phyloP scores from a whole-genome alignment of 2,888 invertebrate species.

The Cerceris ruficornis region DNA sequence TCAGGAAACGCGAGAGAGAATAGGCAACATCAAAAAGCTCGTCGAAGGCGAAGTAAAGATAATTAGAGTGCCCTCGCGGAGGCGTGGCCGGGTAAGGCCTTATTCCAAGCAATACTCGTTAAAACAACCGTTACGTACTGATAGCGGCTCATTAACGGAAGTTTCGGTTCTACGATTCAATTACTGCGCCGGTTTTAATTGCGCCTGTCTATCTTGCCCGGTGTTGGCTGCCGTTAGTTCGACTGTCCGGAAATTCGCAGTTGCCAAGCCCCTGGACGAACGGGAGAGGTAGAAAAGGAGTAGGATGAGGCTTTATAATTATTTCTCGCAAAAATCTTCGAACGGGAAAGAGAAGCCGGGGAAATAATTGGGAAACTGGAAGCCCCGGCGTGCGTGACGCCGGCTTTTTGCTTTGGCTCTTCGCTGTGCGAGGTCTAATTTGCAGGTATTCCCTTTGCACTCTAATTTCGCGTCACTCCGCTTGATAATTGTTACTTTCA shows the following conservation, averaged over 20 bases:
- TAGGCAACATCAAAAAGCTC: constrained; percentile 35
- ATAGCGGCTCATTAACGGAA: constrained; percentile 76
- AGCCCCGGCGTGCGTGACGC: not conserved
- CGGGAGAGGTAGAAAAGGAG: not conserved
- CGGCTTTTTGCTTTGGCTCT: not conserved
- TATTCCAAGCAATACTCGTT: constrained; percentile 72
- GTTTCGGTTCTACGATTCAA: constrained; percentile 75
- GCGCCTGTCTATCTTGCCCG: constrained; percentile 66
- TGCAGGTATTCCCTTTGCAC: not conserved
- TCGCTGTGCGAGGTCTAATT: constrained; percentile 19
- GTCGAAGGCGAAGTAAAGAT: constrained; percentile 51
- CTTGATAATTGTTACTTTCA: constrained; percentile 23
- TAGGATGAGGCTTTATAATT: constrained; percentile 35
- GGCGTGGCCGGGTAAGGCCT: constrained; percentile 49
- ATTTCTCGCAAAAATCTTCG: constrained; percentile 43
- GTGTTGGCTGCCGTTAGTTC: constrained; percentile 17
- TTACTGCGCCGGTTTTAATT: constrained; percentile 75
- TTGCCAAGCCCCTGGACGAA: constrained; percentile 6
- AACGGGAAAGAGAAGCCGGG: not conserved
- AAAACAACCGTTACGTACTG: constrained; percentile 74
- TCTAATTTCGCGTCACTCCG: constrained; percentile 11
- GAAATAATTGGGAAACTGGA: constrained; percentile 35
- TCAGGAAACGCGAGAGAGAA: constrained; percentile 9
- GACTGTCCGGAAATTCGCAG: constrained; percentile 36
- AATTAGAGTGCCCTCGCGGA: constrained; percentile 55